Evolutionary conservation across 2,113 vertebrate species (phyloP).

Genomic region (Etheostoma spectabile): DNA sequence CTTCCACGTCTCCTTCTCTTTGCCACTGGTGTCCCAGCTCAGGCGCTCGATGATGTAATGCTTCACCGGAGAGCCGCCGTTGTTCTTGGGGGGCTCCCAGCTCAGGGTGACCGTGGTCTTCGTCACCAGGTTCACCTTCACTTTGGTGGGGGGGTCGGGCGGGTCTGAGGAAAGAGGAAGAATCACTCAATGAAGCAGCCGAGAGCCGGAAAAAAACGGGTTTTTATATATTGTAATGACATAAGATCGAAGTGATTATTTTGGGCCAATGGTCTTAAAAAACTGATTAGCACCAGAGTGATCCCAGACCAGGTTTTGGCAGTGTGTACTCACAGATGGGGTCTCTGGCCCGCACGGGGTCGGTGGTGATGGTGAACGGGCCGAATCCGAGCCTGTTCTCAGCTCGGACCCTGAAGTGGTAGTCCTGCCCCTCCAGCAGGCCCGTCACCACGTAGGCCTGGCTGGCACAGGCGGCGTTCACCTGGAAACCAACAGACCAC

Average conservation of each 20-base stretch:
- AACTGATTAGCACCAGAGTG: not conserved
- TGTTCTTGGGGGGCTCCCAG: constrained; percentile 96
- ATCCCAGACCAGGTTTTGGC: not conserved
- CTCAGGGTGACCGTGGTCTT: constrained; percentile 92
- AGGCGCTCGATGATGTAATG: constrained; percentile 96
- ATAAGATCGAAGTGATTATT: too few relatives aligned
- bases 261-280: too few relatives aligned
- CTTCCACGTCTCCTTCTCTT: constrained; percentile 96
- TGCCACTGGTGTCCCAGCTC: constrained; percentile 93
- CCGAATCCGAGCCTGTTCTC: constrained; percentile 96
- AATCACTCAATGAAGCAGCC: too few relatives aligned
- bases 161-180: constrained; percentile 84
- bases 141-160: constrained; percentile 95
- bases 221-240: too few relatives aligned
- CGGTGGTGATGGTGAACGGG: constrained; percentile 90
- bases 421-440: constrained; percentile 94
- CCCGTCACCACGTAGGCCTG: constrained; percentile 94
- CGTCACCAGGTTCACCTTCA: constrained; percentile 94
- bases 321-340: constrained; percentile 90
- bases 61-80: constrained; percentile 95
- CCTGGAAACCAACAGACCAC: constrained; percentile 43
- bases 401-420: constrained; percentile 94
- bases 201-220: too few relatives aligned
- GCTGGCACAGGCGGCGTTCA: constrained; percentile 90
- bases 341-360: constrained; percentile 92